Percentiles rank a stretch among this genome's conserved stretches.
These are phyloP conservation scores for Gonatopus flavifemur DNA, from an alignment of 1,140 invertebrate species.

Conservation along the genomic window DNA sequence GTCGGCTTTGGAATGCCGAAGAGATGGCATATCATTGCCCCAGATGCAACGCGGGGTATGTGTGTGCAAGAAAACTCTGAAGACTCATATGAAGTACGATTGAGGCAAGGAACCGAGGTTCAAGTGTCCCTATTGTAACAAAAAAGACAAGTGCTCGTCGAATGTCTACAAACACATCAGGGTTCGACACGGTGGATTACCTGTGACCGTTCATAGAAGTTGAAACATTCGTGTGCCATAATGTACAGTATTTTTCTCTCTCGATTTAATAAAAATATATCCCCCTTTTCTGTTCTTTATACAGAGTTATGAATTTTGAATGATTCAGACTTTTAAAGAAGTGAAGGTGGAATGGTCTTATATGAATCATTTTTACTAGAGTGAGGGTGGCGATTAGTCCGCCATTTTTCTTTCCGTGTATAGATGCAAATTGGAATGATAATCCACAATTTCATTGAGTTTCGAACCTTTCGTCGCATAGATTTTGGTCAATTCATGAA, in stretches of 20 bases:
- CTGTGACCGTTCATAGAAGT: conserved; percentile 41
- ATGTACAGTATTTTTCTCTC: background rate
- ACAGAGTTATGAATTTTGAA: conserved; percentile 2
- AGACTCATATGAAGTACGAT: conserved; percentile 68
- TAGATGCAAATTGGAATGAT: no score
- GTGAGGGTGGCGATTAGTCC: no score
- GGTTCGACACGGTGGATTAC: conserved; percentile 19
- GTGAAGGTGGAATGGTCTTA: no score
- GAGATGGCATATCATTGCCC: conserved; percentile 37
- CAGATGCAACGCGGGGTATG: conserved; percentile 37
- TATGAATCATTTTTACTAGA: no score
- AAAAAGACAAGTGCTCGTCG: conserved; percentile 19
- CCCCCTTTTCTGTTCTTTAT: no score
- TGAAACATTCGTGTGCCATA: no score
- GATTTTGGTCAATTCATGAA: no score
- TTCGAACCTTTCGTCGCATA: no score
- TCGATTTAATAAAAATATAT: background rate
- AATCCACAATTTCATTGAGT: no score
- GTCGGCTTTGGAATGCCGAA: conserved; percentile 24
- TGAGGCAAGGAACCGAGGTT: conserved; percentile 70
- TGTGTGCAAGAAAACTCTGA: conserved; percentile 48
- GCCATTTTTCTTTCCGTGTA: no score
- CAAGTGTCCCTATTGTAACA: conserved; percentile 32
- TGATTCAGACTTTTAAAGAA: no score
- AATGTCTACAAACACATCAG: conserved; percentile 27